Evolutionary conservation across 2,888 invertebrate species (phyloP), one percentile per base, ranked within the genome.

Genomic region (Synergus laeviventris): DNA sequence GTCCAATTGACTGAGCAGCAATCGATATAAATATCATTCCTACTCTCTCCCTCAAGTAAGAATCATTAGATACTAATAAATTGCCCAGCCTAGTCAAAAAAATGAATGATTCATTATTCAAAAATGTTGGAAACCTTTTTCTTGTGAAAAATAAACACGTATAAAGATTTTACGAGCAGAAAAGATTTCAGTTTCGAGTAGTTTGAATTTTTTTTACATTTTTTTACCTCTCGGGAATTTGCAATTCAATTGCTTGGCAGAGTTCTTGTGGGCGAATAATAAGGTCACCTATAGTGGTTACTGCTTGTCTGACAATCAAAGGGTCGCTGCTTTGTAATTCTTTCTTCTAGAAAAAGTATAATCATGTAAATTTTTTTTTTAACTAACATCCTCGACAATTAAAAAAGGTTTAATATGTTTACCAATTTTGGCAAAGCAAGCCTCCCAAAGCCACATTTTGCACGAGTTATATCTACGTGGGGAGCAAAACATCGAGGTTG

Each of bases 251-350:
- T 11, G 91, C 92, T 85, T 91, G 91, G 61, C 87, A 90, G 74
- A 89, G 89, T 84, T 88, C 88, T 85, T 92, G 92, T 2, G 92
- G 92, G 85, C 92, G 89, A 54, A 91, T 90, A 14, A 91, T 80
- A 36, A 92, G 78, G 81, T 92, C 92, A 7, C 86, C 85, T 54
- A 92, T 86, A 36, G 89, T 91, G n/a, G 89, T 88, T 5, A 92
- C 80, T n/a, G 92, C 91, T 82, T 89, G 89, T 75, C 91, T 84
- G 2, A 91, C 89, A 9, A 88, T 84, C 11, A 85, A 74, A 1
- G 81, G 80, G 79, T 92, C 87, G 64, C 86, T 83, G 78, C 87
- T 82, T 74, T 91, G 89, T 12, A 92, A 84, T 81, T 92, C 92
- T 76, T 87, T 85, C 79, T 87, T 85, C 92, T 92, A 81, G 16